A percentile compares a stretch with the other conserved stretches of the same genome.
Conservation (phyloP, 2,113 vertebrate species). For the Tachycineta bicolor region DNA sequence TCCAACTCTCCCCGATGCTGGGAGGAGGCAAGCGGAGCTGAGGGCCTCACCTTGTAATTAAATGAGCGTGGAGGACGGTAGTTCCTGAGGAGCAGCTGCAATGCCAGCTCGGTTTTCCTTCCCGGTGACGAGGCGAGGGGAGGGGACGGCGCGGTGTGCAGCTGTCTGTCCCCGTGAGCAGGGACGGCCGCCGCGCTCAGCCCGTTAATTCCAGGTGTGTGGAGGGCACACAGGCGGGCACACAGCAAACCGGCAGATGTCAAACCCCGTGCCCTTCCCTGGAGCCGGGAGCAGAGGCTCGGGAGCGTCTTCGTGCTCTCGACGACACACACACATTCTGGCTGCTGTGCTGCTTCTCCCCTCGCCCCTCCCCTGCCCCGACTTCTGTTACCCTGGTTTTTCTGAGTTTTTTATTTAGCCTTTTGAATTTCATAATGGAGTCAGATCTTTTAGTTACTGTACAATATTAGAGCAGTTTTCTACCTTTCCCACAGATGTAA, state of each 20-base stretch:
- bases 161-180: neutral
- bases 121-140: neutral
- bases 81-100: neutral
- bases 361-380: neutral
- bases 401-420: too few species aligned
- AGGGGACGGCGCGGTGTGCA: neutral
- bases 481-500: too few species aligned
- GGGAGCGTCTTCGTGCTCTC: neutral
- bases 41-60: constrained; percentile 7
- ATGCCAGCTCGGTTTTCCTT: neutral
- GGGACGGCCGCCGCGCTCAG: neutral
- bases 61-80: neutral
- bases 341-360: neutral
- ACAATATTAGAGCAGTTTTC: too few species aligned
- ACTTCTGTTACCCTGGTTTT: too few species aligned
- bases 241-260: neutral
- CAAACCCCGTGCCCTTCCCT: neutral
- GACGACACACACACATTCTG: neutral
- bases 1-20: neutral
- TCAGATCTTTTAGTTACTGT: too few species aligned
- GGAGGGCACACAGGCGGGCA: neutral
- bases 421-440: too few species aligned
- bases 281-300: neutral
- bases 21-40: neutral
- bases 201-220: neutral